phyloP scores from a whole-genome alignment of 2,113 vertebrate species.

The Myotis lucifugus region DNA sequence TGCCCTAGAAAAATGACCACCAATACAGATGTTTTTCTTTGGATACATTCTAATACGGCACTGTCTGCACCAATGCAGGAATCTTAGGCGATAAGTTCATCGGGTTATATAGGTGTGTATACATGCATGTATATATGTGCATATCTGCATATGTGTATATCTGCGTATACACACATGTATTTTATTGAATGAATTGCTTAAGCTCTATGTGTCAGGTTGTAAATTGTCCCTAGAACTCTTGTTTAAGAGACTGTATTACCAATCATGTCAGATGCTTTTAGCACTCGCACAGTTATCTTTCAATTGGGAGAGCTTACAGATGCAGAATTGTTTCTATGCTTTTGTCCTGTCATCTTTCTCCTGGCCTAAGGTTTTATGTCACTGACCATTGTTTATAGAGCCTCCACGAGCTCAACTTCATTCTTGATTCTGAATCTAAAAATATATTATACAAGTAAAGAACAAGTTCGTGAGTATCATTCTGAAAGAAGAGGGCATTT shows the following conservation, averaged over 20 bases:
- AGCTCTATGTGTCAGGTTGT: not conserved
- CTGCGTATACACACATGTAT: not conserved
- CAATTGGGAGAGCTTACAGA: not conserved
- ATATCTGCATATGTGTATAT: not conserved
- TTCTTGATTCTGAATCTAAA: constrained; percentile 42
- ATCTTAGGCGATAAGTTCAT: not conserved
- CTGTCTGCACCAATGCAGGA: not conserved
- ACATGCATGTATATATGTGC: not conserved
- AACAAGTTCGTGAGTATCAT: not conserved
- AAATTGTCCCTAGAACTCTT: not conserved
- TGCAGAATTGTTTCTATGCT: not conserved
- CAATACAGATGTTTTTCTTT: constrained; percentile 12
- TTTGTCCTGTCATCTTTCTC: not conserved
- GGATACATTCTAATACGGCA: not conserved
- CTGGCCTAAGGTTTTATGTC: not conserved
- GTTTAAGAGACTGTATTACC: not conserved
- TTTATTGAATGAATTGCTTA: not conserved
- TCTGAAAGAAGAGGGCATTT: constrained; percentile 46
- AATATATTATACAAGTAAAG: constrained; percentile 1
- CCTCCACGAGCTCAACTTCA: not conserved
- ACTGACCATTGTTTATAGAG: not conserved
- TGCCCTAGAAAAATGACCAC: not conserved
- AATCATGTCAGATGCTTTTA: not conserved
- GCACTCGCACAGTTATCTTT: not conserved
- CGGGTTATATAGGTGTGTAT: not conserved